Conservation (phyloP, 2,797 vertebrate genomes). For the Platyrinchus mystaceus region DNA sequence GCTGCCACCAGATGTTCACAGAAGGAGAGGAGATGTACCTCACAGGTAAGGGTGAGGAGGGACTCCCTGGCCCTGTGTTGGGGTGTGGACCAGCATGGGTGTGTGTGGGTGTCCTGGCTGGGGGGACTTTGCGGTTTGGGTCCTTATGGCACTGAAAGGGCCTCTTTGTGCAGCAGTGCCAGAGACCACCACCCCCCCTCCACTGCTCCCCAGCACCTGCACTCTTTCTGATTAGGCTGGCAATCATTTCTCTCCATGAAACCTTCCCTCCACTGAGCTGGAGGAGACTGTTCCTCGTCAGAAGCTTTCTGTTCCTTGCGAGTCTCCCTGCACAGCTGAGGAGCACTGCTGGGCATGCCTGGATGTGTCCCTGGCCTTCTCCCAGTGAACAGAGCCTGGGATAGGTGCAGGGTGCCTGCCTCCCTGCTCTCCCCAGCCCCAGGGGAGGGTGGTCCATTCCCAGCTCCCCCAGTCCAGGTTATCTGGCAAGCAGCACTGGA, state of each 20-base stretch:
- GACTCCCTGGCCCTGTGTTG: neutral
- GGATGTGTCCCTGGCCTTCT: neutral
- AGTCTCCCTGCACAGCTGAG: neutral
- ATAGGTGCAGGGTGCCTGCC: neutral
- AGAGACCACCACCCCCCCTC: neutral
- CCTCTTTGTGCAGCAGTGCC: neutral
- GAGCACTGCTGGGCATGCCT: rapidly evolving
- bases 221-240: rapidly evolving
- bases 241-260: neutral
- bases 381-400: neutral
- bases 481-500: rapidly evolving
- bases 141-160: neutral
- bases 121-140: rapidly evolving
- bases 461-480: neutral
- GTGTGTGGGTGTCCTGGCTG: neutral
- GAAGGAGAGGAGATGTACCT: slow-evolving; percentile 99
- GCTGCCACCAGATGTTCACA: slow-evolving; percentile 96
- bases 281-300: neutral
- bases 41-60: slow-evolving; percentile 82
- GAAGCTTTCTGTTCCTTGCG: neutral
- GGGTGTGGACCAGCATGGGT: rapidly evolving
- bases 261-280: neutral
- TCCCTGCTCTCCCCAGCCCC: neutral
- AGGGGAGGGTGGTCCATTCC: neutral
- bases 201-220: neutral